Percentiles rank a stretch among this genome's conserved stretches.
These are phyloP conservation scores for Adelosebastes latens DNA, from an alignment of 2,797 vertebrate genomes.

Conservation along the genomic window DNA sequence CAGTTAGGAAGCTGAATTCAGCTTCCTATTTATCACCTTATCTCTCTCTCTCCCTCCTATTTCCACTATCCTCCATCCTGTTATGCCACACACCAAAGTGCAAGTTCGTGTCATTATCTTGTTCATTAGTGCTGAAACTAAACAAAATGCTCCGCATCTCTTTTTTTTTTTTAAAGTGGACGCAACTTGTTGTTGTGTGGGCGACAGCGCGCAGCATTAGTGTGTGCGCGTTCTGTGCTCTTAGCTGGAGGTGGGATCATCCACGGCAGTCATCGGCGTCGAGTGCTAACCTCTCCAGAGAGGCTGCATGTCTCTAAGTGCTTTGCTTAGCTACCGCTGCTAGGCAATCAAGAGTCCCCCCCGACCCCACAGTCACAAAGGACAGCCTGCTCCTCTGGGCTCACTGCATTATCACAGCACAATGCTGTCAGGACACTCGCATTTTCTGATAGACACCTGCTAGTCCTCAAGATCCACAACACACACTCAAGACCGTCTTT, in stretches of 20 bases:
- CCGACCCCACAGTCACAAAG: slow-evolving; percentile 4
- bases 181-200: slow-evolving; percentile 52
- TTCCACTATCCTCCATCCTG: neutral
- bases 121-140: slow-evolving; percentile 8
- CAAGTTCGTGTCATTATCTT: neutral
- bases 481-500: neutral
- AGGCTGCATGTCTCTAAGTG: slow-evolving; percentile 68
- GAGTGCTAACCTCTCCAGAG: slow-evolving; percentile 60
- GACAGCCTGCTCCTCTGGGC: slow-evolving; percentile 23
- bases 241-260: slow-evolving; percentile 56
- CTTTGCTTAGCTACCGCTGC: slow-evolving; percentile 76
- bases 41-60: neutral
- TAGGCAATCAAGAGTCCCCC: slow-evolving; percentile 61
- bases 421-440: slow-evolving; percentile 16
- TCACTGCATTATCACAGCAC: slow-evolving; percentile 27
- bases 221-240: slow-evolving; percentile 19
- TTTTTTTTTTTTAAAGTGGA: slow-evolving; percentile 20
- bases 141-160: slow-evolving; percentile 19
- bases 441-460: slow-evolving; percentile 31
- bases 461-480: slow-evolving; percentile 8
- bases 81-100: neutral
- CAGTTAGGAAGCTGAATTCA: neutral
- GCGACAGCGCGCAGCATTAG: slow-evolving; percentile 25
- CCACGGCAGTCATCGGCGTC: slow-evolving; percentile 30
- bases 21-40: neutral